A percentile compares a stretch with the other conserved stretches of the same genome.
phyloP scores from a whole-genome alignment of 2,888 invertebrate genomes.

The Acanthosepion pharaonis region DNA sequence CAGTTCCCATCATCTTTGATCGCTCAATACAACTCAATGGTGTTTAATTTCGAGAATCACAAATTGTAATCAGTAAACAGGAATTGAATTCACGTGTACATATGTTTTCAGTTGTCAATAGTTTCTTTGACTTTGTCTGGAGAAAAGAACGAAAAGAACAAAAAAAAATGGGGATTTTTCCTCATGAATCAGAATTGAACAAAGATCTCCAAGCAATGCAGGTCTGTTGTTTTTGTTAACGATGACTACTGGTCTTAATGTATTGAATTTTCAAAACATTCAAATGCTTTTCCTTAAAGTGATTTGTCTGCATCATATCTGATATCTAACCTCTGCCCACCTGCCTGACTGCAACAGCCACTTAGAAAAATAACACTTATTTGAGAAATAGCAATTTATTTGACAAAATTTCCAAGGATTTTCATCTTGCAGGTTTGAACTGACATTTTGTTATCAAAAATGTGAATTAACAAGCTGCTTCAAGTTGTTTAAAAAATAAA shows the following conservation, averaged over 20 bases:
- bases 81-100: neutral
- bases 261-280: neutral
- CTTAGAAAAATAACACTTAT: neutral
- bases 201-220: slow-evolving; percentile 8
- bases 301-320: neutral
- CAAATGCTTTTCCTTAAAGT: neutral
- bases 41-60: slow-evolving; percentile 8
- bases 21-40: neutral
- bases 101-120: neutral
- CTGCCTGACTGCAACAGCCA: neutral
- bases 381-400: neutral
- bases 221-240: slow-evolving; percentile 33
- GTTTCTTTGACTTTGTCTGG: neutral
- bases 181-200: neutral
- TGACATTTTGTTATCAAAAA: no score
- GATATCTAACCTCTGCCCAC: neutral
- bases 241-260: neutral
- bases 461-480: no score
- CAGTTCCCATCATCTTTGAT: slow-evolving; percentile 1
- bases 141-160: neutral
- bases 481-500: neutral
- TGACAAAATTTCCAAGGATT: neutral
- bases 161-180: neutral
- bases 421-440: neutral
- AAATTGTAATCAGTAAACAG: slow-evolving; percentile 23